Base-by-base conservation (phyloP, 2,797 vertebrate species). In the Carapus acus region DNA sequence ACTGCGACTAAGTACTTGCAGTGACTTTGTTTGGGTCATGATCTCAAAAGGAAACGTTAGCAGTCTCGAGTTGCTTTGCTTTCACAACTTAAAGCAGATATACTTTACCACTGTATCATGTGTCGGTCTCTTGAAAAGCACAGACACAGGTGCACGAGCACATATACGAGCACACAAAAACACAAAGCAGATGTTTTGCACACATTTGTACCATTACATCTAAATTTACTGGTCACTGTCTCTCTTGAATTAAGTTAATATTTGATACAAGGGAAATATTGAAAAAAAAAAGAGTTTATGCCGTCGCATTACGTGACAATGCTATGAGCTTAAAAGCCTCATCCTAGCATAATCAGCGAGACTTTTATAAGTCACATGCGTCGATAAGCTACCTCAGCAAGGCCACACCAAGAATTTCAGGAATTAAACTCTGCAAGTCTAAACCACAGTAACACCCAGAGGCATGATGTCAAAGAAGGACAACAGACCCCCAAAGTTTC, bases 361-460 rank as follows among this genome's bases (percentile, higher is more conserved):
- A 16, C 60, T 63, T 73, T 69, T 55, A 69, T 47, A 39, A 79
- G 76, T 87, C 80, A 27, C 9, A 80, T 83, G 80, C 60, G 63
- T 69, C 64, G 53, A 69, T 85, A 87, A 84, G 78, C 74, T 74
- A 69, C 73, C 80, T 80, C 77, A 83, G 50, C 47, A 40, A 77
- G 64, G 77, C 77, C 70, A 68, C 63, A 52, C 55, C 40, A 81
- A 69, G 85, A 88, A 88, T 88, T 78, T 78, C 57, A 74, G 68
- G 81, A 83, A 88, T 87, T 76, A 71, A 64, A 62, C 71, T 85
- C 79, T 83, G 80, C 77, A 80, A 81, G 84, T 83, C 81, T 81
- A 65, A 85, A 81, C 73, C 80, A 72, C 73, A 82, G 77, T 73
- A 78, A 61, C 58, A 76, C 73, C 76, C 74, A 16, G 58, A 78